phyloP scores from a whole-genome alignment of 1,140 invertebrate genomes.

The Drosophila gunungcola region DNA sequence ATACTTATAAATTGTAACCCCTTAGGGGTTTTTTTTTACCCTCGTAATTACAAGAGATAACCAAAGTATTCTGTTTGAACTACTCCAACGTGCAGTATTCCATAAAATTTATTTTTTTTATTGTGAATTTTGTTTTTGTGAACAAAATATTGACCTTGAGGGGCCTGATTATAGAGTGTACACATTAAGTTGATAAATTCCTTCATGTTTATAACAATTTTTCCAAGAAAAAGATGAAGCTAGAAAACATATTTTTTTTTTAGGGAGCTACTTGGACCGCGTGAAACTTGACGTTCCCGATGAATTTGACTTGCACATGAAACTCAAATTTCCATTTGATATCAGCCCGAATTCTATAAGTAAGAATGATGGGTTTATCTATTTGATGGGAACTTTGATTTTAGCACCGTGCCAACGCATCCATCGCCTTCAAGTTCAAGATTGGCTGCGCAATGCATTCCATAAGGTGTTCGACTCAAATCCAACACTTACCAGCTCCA shows the following conservation, averaged over 20 bases:
- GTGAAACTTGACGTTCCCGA: constrained; percentile 36
- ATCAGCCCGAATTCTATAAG: neutral
- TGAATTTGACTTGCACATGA: constrained; percentile 57
- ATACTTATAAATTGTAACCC: too few relatives aligned
- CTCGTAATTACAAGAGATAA: too few relatives aligned
- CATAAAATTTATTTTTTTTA: too few relatives aligned
- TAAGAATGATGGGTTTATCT: constrained; percentile 13
- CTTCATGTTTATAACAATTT: too few relatives aligned
- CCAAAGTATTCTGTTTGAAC: too few relatives aligned
- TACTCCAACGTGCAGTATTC: too few relatives aligned
- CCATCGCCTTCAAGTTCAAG: constrained; percentile 18
- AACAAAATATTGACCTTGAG: too few relatives aligned
- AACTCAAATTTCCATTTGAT: constrained; percentile 29
- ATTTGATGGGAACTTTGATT: neutral
- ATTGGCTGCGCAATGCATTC: constrained; percentile 35
- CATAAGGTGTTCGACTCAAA: neutral
- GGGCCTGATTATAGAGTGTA: too few relatives aligned
- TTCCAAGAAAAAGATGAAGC: too few relatives aligned
- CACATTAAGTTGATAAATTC: too few relatives aligned
- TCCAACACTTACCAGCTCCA: neutral
- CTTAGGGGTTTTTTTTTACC: too few relatives aligned
- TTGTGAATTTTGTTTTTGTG: too few relatives aligned
- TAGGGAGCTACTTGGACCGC: constrained; percentile 54
- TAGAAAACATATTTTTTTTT: neutral
- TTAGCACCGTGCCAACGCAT: constrained; percentile 2